phyloP scores from a whole-genome alignment of 2,113 vertebrate species.

The Gambusia holbrooki region DNA sequence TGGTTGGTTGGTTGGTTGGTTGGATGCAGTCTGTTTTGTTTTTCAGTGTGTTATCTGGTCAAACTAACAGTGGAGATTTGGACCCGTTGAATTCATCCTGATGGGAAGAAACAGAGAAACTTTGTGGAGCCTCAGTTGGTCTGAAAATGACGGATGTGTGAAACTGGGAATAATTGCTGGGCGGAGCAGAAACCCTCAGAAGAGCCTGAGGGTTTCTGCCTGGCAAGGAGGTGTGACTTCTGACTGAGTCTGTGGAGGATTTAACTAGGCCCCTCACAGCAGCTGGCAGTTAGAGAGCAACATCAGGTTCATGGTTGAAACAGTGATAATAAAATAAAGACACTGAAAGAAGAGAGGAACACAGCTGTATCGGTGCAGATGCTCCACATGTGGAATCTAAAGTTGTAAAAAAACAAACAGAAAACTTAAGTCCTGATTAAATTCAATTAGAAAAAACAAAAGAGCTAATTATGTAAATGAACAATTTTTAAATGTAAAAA shows the following conservation, averaged over 20 bases:
- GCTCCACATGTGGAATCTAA: too few relatives aligned
- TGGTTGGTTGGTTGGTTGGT: too few relatives aligned
- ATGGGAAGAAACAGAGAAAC: not conserved
- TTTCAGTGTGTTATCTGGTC: not conserved
- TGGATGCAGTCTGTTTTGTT: too few relatives aligned
- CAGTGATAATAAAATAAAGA: too few relatives aligned
- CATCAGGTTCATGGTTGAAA: not conserved
- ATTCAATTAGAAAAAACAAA: too few relatives aligned
- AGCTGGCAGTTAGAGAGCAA: not conserved
- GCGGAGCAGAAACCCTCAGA: not conserved
- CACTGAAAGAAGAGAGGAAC: too few relatives aligned
- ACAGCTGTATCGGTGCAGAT: too few relatives aligned
- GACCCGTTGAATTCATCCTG: not conserved
- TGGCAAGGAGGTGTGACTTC: not conserved
- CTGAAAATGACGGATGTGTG: slow-evolving; percentile 22
- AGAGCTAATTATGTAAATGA: too few relatives aligned
- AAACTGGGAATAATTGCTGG: slow-evolving; percentile 22
- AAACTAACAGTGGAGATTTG: not conserved
- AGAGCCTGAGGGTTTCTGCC: not conserved
- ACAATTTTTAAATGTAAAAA: too few relatives aligned
- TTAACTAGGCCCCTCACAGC: not conserved
- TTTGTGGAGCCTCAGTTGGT: not conserved
- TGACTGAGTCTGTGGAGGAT: not conserved
- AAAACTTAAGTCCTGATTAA: too few relatives aligned
- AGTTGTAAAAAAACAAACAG: too few relatives aligned